Evolutionary conservation across 2,888 invertebrate genomes (phyloP), one percentile per base, ranked within the genome.

Genomic region (Leptinotarsa rubiginosa): DNA sequence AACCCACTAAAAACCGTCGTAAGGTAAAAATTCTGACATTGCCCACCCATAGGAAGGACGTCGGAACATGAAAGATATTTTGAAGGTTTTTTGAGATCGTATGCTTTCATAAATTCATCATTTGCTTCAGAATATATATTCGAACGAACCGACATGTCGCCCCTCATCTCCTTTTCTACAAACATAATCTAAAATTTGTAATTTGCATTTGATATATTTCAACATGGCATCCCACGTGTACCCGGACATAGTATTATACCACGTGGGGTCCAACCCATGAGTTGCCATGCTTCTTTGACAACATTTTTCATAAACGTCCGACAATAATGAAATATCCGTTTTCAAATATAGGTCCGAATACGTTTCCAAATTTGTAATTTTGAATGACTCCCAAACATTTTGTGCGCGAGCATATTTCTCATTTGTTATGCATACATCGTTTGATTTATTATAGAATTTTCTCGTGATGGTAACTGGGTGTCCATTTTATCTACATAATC

Each of bases 61-160:
- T 85, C 84, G 50, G 79, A 79, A 77, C 85, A 85, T 49, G 80
- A 74, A 1, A 86, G 7, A 77, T 81, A 84, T 15, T 73, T 75
- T 13, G 77, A 74, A 10, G 81, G 75, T 70, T 83, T 74, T 7
- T 52, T 66, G 3, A 70, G 25, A 80, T 87, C 74, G 76, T 80
- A 86, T 0, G 75, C 67, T 62, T n/a, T 3, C 76, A 86, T 80
- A 75, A 85, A 87, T 75, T 81, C 84, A 78, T 87, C 87, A 18
- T 75, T 75, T 47, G 71, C 68, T 49, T 65, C 65, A n/a, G 59
- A 22, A 69, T 65, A 65, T 56, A 65, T 22, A 67, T 65, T 54
- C 16, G 25, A 56, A 52, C 65, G 69, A 56, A 72, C 64, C 22
- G 69, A 72, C 54, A 72, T 69, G 18, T 65, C 82, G 20, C 64